These are phyloP conservation scores for Agelas oroides DNA, from an alignment of 37 sponge, comb jelly and placozoan genomes.

Conservation along the genomic window DNA sequence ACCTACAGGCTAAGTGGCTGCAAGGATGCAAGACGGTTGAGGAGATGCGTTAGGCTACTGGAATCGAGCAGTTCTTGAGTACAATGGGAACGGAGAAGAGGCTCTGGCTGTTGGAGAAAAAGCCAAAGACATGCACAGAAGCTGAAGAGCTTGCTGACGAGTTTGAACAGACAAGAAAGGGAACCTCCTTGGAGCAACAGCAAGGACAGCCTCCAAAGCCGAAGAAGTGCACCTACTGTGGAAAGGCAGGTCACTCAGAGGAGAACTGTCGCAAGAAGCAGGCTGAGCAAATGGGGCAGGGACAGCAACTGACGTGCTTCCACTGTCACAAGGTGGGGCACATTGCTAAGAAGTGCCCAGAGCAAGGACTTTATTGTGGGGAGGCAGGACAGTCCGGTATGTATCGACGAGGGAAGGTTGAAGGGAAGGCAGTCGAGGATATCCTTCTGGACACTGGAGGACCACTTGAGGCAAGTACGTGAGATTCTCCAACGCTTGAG, in stretches of 20 bases:
- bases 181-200: background rate
- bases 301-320: background rate
- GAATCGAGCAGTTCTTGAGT: slow-evolving; percentile 10
- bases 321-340: slow-evolving; percentile 34
- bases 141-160: slow-evolving; percentile 36
- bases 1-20: slow-evolving; percentile 27
- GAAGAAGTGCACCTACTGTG: slow-evolving; percentile 2
- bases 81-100: background rate
- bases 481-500: no score
- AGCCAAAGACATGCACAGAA: slow-evolving; percentile 5
- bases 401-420: background rate
- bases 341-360: slow-evolving; percentile 10
- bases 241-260: background rate
- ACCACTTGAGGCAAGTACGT: no score
- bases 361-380: background rate
- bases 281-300: background rate
- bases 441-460: no score
- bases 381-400: background rate
- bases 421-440: slow-evolving; percentile 3
- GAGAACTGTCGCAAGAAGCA: background rate
- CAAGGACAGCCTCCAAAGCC: background rate
- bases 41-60: background rate
- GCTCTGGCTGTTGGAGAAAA: slow-evolving; percentile 13
- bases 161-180: slow-evolving; percentile 15
- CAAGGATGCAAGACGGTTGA: background rate